These are phyloP conservation scores for Sarcophaga rosellei DNA, from an alignment of 2,888 invertebrate genomes.

Conservation along the genomic window DNA sequence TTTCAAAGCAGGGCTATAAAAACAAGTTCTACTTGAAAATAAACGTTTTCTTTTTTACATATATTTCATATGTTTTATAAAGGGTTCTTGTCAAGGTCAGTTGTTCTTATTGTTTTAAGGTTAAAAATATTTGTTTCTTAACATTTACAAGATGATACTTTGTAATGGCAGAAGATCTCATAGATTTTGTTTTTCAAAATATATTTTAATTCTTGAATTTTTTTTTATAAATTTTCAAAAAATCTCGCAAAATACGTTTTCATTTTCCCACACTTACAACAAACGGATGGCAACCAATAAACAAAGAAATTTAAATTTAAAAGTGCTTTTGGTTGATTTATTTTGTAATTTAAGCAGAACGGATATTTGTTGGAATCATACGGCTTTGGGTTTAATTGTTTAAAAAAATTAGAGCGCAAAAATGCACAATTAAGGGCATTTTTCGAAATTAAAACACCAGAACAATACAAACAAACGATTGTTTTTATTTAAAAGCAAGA, in stretches of 20 bases:
- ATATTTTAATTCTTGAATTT: neutral
- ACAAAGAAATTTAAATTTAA: neutral
- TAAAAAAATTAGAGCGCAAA: constrained; percentile 61
- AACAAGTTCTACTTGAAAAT: constrained; percentile 57
- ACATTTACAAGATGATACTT: neutral
- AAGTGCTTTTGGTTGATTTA: constrained; percentile 17
- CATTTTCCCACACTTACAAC: constrained; percentile 41
- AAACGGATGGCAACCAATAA: constrained; percentile 12
- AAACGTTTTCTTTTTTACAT: neutral
- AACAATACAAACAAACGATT: constrained; percentile 36
- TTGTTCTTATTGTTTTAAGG: constrained; percentile 26
- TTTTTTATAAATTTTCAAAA: neutral
- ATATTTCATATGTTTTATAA: constrained; percentile 3
- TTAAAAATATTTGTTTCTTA: neutral
- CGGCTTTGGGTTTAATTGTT: constrained; percentile 25
- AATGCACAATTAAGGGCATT: constrained; percentile 61
- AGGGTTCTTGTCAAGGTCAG: constrained; percentile 58
- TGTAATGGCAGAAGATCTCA: neutral
- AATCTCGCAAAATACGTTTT: constrained; percentile 4
- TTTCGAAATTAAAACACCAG: constrained; percentile 27
- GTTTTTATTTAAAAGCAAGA: neutral
- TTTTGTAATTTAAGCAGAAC: constrained; percentile 46
- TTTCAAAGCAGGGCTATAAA: constrained; percentile 33
- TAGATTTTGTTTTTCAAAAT: neutral
- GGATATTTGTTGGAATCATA: constrained; percentile 40